Percentiles rank a stretch among this genome's conserved stretches.
phyloP scores from a whole-genome alignment of 2,888 invertebrate genomes.

The Erebia ligea region DNA sequence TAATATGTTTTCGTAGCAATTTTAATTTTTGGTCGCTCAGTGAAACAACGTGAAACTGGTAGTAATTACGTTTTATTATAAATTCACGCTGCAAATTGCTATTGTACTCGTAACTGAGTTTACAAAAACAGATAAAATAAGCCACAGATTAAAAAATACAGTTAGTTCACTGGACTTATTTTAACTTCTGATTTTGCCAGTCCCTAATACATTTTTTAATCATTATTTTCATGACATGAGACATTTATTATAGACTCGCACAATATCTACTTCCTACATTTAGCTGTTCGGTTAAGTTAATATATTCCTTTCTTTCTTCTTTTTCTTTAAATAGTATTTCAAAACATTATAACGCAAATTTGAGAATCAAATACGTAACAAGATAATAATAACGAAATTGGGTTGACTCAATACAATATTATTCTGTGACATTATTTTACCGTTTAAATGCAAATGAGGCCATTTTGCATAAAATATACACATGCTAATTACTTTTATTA shows the following conservation, averaged over 20 bases:
- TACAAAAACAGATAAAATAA: slow-evolving; percentile 17
- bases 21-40: slow-evolving; percentile 18
- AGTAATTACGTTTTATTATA: slow-evolving; percentile 29
- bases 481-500: background rate
- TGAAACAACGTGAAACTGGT: slow-evolving; percentile 20
- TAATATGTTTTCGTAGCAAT: slow-evolving; percentile 18
- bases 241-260: background rate
- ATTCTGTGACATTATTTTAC: background rate
- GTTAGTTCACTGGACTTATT: background rate
- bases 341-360: too few species aligned
- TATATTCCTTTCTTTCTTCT: too few species aligned
- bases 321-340: too few species aligned
- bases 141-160: slow-evolving; percentile 7
- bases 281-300: too few species aligned
- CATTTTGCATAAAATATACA: slow-evolving; percentile 3
- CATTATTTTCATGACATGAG: background rate
- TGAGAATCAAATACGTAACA: too few species aligned
- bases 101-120: slow-evolving; percentile 22
- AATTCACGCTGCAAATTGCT: slow-evolving; percentile 26
- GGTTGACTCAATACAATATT: background rate
- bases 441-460: background rate
- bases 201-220: background rate
- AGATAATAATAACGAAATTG: background rate
- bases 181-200: background rate
- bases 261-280: too few species aligned